These are phyloP conservation scores for Noctua fimbriata DNA, from an alignment of 2,888 invertebrate species.

Conservation along the genomic window DNA sequence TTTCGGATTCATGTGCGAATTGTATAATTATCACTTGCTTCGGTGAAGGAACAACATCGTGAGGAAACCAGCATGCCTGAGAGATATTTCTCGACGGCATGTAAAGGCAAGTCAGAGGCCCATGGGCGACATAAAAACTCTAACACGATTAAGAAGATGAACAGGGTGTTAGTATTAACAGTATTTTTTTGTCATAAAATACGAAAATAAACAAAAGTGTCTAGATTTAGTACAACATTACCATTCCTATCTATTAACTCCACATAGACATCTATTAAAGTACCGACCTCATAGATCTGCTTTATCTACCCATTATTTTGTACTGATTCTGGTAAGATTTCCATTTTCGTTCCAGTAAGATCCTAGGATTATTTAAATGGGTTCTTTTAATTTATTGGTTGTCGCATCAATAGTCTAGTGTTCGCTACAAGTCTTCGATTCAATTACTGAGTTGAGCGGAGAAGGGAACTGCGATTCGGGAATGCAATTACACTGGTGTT, in stretches of 20 bases:
- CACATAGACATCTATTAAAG: background rate
- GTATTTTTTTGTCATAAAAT: too few relatives aligned
- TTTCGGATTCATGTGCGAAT: too few relatives aligned
- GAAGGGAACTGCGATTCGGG: background rate
- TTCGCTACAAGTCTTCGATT: constrained; percentile 15
- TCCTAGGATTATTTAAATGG: constrained; percentile 28
- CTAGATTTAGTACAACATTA: background rate
- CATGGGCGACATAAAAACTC: too few relatives aligned
- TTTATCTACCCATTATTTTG: constrained; percentile 42
- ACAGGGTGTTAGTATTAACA: too few relatives aligned
- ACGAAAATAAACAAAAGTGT: background rate
- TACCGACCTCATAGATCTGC: constrained; percentile 14
- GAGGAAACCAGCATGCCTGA: too few relatives aligned
- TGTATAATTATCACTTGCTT: too few relatives aligned
- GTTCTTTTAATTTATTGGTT: constrained; percentile 45
- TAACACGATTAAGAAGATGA: too few relatives aligned
- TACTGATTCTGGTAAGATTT: constrained; percentile 21
- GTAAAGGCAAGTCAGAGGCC: too few relatives aligned
- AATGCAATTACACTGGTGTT: constrained; percentile 36
- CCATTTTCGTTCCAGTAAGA: constrained; percentile 7
- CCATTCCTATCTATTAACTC: background rate
- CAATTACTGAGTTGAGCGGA: constrained; percentile 22
- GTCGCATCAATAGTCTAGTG: background rate
- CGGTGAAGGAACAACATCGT: too few relatives aligned
- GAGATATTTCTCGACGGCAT: too few relatives aligned